These are phyloP conservation scores for Recurvirostra avosetta DNA, from an alignment of 2,113 vertebrate genomes.

Conservation along the genomic window DNA sequence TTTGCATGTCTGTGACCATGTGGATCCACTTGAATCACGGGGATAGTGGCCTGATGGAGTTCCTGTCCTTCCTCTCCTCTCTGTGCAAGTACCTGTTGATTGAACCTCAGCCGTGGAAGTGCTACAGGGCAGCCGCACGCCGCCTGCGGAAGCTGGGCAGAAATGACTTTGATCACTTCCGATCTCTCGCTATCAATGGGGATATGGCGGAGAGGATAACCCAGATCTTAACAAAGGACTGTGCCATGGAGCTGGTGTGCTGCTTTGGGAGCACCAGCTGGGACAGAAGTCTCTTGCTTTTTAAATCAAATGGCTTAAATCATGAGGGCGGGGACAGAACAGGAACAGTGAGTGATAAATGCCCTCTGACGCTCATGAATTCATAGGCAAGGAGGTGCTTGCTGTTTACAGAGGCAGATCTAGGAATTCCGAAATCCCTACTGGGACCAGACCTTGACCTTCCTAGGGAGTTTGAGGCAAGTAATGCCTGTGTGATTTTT, in stretches of 20 bases:
- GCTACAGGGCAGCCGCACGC: constrained; percentile 88
- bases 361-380: accelerated
- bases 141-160: constrained; percentile 86
- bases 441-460: no score
- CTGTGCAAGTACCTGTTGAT: constrained; percentile 81
- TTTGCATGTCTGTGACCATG: constrained; percentile 94
- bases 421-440: not conserved
- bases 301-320: constrained; percentile 48
- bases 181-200: constrained; percentile 78
- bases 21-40: constrained; percentile 95
- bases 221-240: constrained; percentile 78
- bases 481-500: not conserved
- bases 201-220: constrained; percentile 76
- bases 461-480: not conserved
- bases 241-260: constrained; percentile 81
- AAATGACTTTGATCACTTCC: constrained; percentile 87
- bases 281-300: constrained; percentile 87
- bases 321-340: not conserved
- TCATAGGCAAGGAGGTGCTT: not conserved
- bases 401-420: not conserved
- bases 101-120: constrained; percentile 94
- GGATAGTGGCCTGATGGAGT: constrained; percentile 78
- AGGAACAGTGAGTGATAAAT: not conserved
- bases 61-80: constrained; percentile 81
- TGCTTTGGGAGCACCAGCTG: constrained; percentile 88